Evolutionary conservation across 2,888 invertebrate genomes (phyloP).

Genomic region (Cybosia mesomella): DNA sequence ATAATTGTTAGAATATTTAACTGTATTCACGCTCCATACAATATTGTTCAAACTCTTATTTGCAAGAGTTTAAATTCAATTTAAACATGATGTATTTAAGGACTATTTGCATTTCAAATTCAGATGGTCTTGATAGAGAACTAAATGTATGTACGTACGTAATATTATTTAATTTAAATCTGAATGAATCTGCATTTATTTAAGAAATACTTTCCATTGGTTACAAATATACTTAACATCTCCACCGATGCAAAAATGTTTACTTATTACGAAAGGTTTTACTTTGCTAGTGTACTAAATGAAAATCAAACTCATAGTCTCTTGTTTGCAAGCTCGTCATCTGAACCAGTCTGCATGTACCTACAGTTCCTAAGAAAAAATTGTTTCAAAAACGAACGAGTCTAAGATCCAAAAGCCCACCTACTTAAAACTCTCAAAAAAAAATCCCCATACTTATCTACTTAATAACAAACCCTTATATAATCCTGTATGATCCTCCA

Average conservation of each 20-base stretch:
- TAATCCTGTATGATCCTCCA: slow-evolving; percentile 53
- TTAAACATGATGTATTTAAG: no score
- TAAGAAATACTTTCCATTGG: no score
- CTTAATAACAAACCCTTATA: slow-evolving; percentile 51
- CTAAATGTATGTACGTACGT: no score
- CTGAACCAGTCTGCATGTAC: background rate
- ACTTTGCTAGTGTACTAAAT: background rate
- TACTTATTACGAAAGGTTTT: background rate
- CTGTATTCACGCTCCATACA: no score
- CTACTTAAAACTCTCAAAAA: slow-evolving; percentile 42
- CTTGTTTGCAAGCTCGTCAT: background rate
- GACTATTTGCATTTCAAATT: no score
- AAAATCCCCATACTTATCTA: slow-evolving; percentile 41
- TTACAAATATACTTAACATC: background rate
- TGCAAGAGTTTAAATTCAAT: no score
- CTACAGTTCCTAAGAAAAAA: background rate
- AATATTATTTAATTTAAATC: no score
- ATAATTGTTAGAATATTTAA: no score
- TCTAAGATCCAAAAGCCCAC: slow-evolving; percentile 6
- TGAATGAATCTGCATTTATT: no score
- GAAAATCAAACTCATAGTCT: background rate
- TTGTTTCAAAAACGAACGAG: background rate
- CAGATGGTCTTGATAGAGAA: no score
- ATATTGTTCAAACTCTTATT: no score
- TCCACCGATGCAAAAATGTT: background rate